phyloP scores from a whole-genome alignment of 2,113 vertebrate genomes.

The Cyprinodon tularosa region DNA sequence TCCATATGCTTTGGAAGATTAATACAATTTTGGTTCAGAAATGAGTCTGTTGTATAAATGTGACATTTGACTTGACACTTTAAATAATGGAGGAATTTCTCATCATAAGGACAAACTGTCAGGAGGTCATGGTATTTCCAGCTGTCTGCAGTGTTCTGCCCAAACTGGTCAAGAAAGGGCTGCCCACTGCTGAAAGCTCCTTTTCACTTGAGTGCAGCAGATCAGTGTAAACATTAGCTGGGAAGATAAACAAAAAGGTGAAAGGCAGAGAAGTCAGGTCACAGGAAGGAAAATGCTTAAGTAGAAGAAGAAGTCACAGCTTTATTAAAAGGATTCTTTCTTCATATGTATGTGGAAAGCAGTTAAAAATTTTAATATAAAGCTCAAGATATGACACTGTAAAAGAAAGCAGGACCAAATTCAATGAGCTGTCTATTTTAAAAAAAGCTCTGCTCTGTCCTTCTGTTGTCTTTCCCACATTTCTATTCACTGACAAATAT shows the following conservation, averaged over 20 bases:
- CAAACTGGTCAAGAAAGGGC: constrained; percentile 34
- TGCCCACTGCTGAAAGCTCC: constrained; percentile 38
- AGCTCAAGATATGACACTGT: neutral
- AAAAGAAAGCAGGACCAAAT: constrained; percentile 25
- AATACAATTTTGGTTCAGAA: neutral
- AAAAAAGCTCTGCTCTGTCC: constrained; percentile 4
- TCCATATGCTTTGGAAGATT: neutral
- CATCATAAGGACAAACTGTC: constrained; percentile 5
- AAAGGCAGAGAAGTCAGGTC: constrained; percentile 43
- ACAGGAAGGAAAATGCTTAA: constrained; percentile 43
- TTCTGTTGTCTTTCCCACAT: constrained; percentile 4
- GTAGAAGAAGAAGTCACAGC: constrained; percentile 4
- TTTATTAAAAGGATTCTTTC: constrained; percentile 9
- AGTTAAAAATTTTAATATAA: constrained; percentile 7
- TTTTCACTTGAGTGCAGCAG: constrained; percentile 42
- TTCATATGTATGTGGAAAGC: neutral
- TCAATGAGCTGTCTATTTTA: constrained; percentile 18
- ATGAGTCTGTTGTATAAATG: neutral
- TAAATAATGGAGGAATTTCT: constrained; percentile 12
- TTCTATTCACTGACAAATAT: constrained; percentile 4
- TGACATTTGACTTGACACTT: constrained; percentile 21
- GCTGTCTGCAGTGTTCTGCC: constrained; percentile 6
- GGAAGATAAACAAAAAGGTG: constrained; percentile 39
- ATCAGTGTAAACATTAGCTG: constrained; percentile 50
- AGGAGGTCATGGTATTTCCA: constrained; percentile 5